Base-by-base conservation (phyloP, 2,797 vertebrate genomes). In the Malurus leucopterus region DNA sequence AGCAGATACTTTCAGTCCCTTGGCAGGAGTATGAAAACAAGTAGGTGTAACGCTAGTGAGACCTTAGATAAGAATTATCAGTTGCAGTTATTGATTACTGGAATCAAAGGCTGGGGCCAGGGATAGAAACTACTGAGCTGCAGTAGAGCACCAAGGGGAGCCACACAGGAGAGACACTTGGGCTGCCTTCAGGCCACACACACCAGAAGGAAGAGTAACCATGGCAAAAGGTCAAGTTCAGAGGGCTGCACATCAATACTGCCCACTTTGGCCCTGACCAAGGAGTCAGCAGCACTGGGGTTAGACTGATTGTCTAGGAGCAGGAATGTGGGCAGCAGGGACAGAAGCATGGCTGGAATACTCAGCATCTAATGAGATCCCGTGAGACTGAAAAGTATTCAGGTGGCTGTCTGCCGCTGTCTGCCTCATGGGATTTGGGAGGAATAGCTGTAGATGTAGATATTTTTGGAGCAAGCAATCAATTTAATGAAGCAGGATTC, bases 381-480 rank as follows among this genome's bases (percentile, higher is more conserved):
- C 50, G 24, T 0, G 9, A 93, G 81, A 82, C 50, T 26, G 65
- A 54, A 82, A 79, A 58, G 72, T 11, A 7, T 73, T 84, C 54
- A 54, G 57, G 81, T 76, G 75, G 34, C 64, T 61, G 65, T 40
- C 65, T 87, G 46, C 38, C 1, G 4, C 55, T 0, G 0, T 20
- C 64, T 82, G 75, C 68, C 86, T 83, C 2, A 0, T 64, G 86
- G 69, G 89, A 74, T 76, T 67, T 49, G 27, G 68, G 64, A 86
- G 72, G 34, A 84, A 84, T 67, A 63, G 61, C 30, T 73, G 24
- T 32, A 68, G 32, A 70, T 36, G 49, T 32, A 62, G 69, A 30
- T 92, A 77, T 91, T 93, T 94, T 75, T 71, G 55, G 86, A 84
- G 34, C 64, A 88, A 73, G 89, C 55, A 77, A 89, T 44, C 64